Evolutionary conservation across 2,113 vertebrate species (phyloP).

Genomic region (Rissa tridactyla): DNA sequence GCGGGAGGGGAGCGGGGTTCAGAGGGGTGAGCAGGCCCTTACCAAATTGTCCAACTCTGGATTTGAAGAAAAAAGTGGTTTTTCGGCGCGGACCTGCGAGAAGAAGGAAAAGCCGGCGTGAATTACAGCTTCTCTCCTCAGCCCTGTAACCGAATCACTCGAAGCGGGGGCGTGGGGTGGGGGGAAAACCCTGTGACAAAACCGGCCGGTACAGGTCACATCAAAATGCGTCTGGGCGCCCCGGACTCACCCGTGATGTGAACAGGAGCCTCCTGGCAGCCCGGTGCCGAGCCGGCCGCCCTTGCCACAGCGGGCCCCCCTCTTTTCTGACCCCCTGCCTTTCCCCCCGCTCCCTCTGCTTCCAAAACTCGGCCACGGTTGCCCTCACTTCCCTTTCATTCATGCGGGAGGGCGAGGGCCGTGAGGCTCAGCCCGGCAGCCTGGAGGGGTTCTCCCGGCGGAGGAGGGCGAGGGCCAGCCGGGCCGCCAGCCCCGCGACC

Average conservation of each 20-base stretch:
- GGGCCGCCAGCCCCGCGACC: neutral
- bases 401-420: neutral
- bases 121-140: neutral
- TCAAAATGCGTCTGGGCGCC: neutral
- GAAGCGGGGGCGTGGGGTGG: neutral
- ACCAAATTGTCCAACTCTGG: constrained; percentile 99
- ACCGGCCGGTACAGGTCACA: neutral
- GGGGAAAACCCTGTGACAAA: neutral
- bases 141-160: neutral
- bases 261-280: neutral
- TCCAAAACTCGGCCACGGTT: neutral
- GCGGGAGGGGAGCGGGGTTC: neutral
- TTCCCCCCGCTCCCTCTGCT: neutral
- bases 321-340: neutral
- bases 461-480: no score
- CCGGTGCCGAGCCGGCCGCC: neutral
- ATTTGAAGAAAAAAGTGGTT: constrained; percentile 99
- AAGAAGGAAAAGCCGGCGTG: constrained; percentile 21
- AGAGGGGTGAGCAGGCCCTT: constrained; percentile 68
- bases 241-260: neutral
- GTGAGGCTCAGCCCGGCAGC: neutral
- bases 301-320: neutral
- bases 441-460: neutral
- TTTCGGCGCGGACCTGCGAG: constrained; percentile 93
- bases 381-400: neutral